Conservation (phyloP, 2,797 vertebrate genomes). For the Notolepis coatsorum region DNA sequence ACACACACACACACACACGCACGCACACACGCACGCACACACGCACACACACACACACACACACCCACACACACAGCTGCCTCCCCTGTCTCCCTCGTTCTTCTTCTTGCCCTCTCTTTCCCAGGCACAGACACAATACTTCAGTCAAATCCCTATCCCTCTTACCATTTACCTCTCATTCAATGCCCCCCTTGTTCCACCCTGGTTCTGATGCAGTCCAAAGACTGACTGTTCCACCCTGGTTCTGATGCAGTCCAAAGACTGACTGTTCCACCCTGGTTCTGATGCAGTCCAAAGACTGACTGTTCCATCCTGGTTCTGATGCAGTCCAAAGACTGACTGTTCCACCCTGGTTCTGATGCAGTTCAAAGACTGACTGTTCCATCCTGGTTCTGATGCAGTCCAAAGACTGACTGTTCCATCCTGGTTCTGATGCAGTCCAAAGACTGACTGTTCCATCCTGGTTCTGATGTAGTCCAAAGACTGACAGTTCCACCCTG, state of each 20-base stretch:
- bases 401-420: slow-evolving; percentile 2
- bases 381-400: neutral
- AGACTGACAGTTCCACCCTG: neutral
- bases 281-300: neutral
- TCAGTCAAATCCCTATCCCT: slow-evolving; percentile 15
- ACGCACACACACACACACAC: neutral
- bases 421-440: neutral
- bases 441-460: neutral
- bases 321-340: slow-evolving; percentile 11
- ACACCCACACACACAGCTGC: slow-evolving; percentile 32
- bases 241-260: neutral
- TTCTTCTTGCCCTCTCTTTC: slow-evolving; percentile 56
- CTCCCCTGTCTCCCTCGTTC: slow-evolving; percentile 58
- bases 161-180: slow-evolving; percentile 7
- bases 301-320: neutral
- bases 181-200: neutral
- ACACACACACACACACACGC: neutral
- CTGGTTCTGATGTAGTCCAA: slow-evolving; percentile 7
- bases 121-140: slow-evolving; percentile 54
- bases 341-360: neutral
- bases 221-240: neutral
- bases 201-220: slow-evolving; percentile 8
- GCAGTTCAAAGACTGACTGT: neutral
- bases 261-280: neutral
- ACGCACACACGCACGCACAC: neutral